Base-by-base conservation (phyloP, 2,888 invertebrate species). In the Sialis fuliginosa region DNA sequence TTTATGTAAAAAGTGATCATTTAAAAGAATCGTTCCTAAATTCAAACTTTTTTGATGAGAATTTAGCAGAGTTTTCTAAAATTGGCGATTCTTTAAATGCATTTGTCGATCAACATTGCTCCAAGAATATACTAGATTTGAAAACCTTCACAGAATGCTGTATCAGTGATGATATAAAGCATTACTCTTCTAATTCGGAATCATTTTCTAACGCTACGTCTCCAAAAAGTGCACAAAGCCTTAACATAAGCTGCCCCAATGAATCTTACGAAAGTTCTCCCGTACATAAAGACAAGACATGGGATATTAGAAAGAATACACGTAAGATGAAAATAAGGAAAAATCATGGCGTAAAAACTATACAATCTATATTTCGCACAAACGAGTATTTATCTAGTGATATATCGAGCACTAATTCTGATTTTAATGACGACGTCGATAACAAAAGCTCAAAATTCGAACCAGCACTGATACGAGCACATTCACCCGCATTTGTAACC, bases 241-340 rank as follows among this genome's bases (percentile, higher is more conserved):
- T 47, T 32, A 49, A 47, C 30, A 41, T 39, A 10, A 64, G 63
- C 51, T 62, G 63, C 30, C 53, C 65, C 35, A 60, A 62, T 50
- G 64, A 61, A 53, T 65, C 62, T 41, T 58, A 63, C 51, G 69
- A 62, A 50, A 72, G 73, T 54, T 74, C 74, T 52, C 75, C 75
- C 7, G 66, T 74, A 46, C 74, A 73, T 60, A 64, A 69, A 54
- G 62, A 62, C 49, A 64, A 64, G 48, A 55, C 62, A 31, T 55
- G 58, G 50, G 70, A 71, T 60, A 66, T 68, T 53, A 67, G 71
- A 40, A 45, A 58, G 56, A 65, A 62, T 56, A 53, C 58, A 50
- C 53, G 68, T 65, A 59, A 53, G 55, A 59, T 66, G 68, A 67
- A 66, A 54, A 60, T 51, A 53, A 60, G 65, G 63, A 72, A 65